Conservation (phyloP, 2,888 invertebrate genomes). For the Slavum lentiscoides region DNA sequence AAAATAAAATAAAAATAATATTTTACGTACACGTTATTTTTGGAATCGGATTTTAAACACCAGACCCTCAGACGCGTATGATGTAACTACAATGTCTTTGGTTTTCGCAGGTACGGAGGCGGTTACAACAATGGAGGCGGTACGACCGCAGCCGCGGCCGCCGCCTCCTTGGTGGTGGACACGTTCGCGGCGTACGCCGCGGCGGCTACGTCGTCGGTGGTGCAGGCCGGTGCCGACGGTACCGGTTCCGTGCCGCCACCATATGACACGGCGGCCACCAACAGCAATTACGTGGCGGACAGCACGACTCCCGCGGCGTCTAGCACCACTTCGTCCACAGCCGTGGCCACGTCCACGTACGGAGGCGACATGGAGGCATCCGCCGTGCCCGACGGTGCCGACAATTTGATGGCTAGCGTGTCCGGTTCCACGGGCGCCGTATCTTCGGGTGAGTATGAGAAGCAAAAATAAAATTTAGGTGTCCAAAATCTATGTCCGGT, state of each 20-base stretch:
- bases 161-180: constrained; percentile 41
- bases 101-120: constrained; percentile 17
- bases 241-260: constrained; percentile 38
- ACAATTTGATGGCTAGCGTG: constrained; percentile 37
- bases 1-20: too few relatives aligned
- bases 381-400: constrained; percentile 12
- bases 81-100: neutral
- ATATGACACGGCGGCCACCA: constrained; percentile 25
- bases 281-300: constrained; percentile 46
- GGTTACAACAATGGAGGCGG: constrained; percentile 27
- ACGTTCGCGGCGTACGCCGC: constrained; percentile 45
- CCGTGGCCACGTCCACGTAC: constrained; percentile 44
- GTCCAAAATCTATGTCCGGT: too few relatives aligned
- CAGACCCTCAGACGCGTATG: too few relatives aligned
- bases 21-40: too few relatives aligned
- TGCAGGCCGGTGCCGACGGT: constrained; percentile 13
- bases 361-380: constrained; percentile 43
- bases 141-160: constrained; percentile 29
- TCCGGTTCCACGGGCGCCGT: constrained; percentile 35
- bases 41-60: too few relatives aligned
- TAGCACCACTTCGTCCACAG: constrained; percentile 39
- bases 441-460: constrained; percentile 29
- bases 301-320: constrained; percentile 45
- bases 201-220: constrained; percentile 37
- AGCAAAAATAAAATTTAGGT: too few relatives aligned